Base-by-base conservation (phyloP, 2,888 invertebrate species). In the Drosophila histrio region DNA sequence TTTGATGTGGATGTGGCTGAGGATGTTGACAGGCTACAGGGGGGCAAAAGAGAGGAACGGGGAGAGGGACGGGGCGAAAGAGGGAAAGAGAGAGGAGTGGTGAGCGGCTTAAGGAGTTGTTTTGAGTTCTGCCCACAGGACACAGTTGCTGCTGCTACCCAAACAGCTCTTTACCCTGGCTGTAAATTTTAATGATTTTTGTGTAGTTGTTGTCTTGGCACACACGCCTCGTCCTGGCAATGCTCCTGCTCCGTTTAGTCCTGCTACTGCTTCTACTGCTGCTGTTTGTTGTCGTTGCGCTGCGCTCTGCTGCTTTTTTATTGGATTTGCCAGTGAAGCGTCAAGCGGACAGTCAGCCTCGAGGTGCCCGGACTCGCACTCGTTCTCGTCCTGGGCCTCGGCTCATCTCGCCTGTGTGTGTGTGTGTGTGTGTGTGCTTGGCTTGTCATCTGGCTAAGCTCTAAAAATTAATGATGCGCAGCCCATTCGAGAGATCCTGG, bases 371-470 rank as follows among this genome's bases (percentile, higher is more conserved):
- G 53, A 43, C 70, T 60, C 32, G 24, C 15, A 30, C 63, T 60
- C 41, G 13, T n/a, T 34, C 52, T 39, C 24, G 8, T 41, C 24
- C 44, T 46, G 30, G 28, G 30, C 36, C 30, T 58, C 38, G 34
- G 44, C 54, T 56, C 49, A 50, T 32, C 67, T 69, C 8, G 13
- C 2, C 21, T 19, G 19, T 36, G 8, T 34, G 13, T 22, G 22
- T 22, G 38, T 32, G 43, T 63, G 47, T 67, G 26, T 79, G 63
- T 75, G 52, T 79, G 73, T 79, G 84, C 81, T 79, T 60, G 81
- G 67, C 80, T 74, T 90, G 90, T 91, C 91, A 91, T 91, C 91
- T 91, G 91, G 87, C 89, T 91, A 91, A 91, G 90, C 91, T 91
- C 90, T 90, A 91, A 91, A 91, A 91, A 91, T 91, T 91, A 91